These are phyloP conservation scores for Ploceus nigricollis DNA, from an alignment of 2,113 vertebrate species.

Conservation along the genomic window DNA sequence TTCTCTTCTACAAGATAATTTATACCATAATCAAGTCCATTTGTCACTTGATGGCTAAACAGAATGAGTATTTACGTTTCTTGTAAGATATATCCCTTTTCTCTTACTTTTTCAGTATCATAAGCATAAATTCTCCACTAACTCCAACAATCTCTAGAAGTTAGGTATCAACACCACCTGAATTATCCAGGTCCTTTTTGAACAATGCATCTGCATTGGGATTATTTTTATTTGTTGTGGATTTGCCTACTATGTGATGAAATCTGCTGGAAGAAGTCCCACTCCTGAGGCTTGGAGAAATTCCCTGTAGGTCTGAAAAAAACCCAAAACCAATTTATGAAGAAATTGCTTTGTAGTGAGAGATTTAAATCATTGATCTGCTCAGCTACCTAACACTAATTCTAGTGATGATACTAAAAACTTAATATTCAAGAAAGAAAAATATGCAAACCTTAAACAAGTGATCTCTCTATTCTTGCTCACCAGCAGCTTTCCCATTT, in stretches of 20 bases:
- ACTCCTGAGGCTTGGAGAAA: not conserved
- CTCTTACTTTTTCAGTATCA: not conserved
- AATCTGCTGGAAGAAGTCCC: not conserved
- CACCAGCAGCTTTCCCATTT: not conserved
- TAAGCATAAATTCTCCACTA: not conserved
- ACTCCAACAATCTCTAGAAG: not conserved
- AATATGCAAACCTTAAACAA: not conserved
- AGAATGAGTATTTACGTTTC: not conserved
- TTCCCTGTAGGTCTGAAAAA: not conserved
- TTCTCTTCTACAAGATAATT: not conserved
- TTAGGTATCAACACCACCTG: not conserved
- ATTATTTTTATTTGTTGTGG: not conserved
- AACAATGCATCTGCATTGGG: not conserved
- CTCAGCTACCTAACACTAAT: not conserved
- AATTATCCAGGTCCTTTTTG: not conserved
- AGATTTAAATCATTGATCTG: not conserved
- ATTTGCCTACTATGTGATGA: not conserved
- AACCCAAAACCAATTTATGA: not conserved
- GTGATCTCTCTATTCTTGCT: not conserved
- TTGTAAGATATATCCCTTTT: not conserved
- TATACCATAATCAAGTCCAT: not conserved
- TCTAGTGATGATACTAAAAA: not conserved
- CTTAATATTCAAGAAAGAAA: not conserved
- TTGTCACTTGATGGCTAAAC: not conserved
- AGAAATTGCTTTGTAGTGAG: not conserved